A percentile compares a stretch with the other conserved stretches of the same genome.
phyloP scores from a whole-genome alignment of 1,140 invertebrate genomes.

The Bombus sibiricus region DNA sequence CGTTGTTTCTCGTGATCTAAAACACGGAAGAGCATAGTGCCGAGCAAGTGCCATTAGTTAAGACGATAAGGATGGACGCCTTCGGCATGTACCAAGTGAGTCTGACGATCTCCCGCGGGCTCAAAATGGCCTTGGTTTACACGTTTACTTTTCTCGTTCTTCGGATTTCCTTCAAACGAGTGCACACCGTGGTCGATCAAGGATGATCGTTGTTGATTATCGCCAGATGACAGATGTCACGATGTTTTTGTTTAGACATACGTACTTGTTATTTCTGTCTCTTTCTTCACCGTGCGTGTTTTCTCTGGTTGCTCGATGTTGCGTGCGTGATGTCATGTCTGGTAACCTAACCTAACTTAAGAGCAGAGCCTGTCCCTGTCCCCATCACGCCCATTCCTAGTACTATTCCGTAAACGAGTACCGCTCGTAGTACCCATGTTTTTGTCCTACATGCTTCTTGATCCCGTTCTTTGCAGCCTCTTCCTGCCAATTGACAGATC shows the following conservation, averaged over 20 bases:
- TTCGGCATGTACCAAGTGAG: conserved; percentile 82
- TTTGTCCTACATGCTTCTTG: conserved; percentile 27
- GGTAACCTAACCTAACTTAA: conserved; percentile 71
- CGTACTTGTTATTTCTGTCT: conserved; percentile 43
- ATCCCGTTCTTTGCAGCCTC: conserved; percentile 26
- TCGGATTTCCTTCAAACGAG: neutral
- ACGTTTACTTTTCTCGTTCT: conserved; percentile 34
- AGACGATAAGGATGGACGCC: conserved; percentile 75
- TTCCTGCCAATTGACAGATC: conserved; percentile 27
- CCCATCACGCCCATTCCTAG: conserved; percentile 79
- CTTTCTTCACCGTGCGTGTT: conserved; percentile 26
- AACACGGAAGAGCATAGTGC: neutral
- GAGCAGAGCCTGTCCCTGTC: conserved; percentile 45
- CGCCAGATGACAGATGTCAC: conserved; percentile 46
- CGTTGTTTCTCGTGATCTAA: conserved; percentile 17
- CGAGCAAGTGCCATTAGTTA: conserved; percentile 7
- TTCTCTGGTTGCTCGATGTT: conserved; percentile 33
- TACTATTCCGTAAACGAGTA: conserved; percentile 51
- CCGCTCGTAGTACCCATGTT: conserved; percentile 14
- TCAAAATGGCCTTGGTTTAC: conserved; percentile 75
- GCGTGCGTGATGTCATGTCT: conserved; percentile 75
- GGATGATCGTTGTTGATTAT: neutral
- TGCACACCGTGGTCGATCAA: neutral
- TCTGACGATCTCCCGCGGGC: conserved; percentile 52
- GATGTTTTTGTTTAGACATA: conserved; percentile 58